Conservation (phyloP, 2,888 invertebrate genomes). For the Cyrtodaria siliqua region DNA sequence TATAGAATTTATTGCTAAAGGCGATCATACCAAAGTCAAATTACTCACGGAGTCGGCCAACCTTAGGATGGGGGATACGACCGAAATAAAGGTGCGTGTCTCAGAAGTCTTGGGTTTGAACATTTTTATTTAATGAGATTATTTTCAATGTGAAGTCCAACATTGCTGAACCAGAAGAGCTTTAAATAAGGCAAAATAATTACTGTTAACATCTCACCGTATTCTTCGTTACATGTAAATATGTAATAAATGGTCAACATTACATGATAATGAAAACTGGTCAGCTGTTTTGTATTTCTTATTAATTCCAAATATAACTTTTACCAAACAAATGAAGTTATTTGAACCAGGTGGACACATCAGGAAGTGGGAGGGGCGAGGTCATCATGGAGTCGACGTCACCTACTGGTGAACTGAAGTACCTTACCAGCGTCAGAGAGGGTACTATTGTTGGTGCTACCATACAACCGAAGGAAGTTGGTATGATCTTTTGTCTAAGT, state of each 20-base stretch:
- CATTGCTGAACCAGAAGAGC: too few relatives aligned
- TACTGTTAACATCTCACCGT: too few relatives aligned
- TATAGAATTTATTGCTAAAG: conserved; percentile 93
- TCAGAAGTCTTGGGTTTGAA: too few relatives aligned
- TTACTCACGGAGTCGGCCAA: conserved; percentile 57
- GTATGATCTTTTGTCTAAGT: conserved; percentile 65
- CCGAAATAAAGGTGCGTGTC: conserved; percentile 71
- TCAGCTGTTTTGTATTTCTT: too few relatives aligned
- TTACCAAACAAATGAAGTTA: too few relatives aligned
- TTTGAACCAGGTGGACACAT: conserved; percentile 89
- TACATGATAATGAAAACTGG: too few relatives aligned
- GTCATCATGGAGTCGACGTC: conserved; percentile 97
- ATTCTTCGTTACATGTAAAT: too few relatives aligned
- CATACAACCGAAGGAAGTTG: conserved; percentile 69
- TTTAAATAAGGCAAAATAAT: too few relatives aligned
- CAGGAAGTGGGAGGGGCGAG: conserved; percentile 88
- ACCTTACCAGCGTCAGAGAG: conserved; percentile 54
- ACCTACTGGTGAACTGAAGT: conserved; percentile 90
- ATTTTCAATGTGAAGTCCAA: too few relatives aligned
- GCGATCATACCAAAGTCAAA: conserved; percentile 93
- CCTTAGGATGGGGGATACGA: conserved; percentile 64
- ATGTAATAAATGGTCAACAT: too few relatives aligned
- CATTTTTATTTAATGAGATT: too few relatives aligned
- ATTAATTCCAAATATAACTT: too few relatives aligned
- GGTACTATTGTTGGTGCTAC: conserved; percentile 51